phyloP scores from a whole-genome alignment of 2,888 invertebrate genomes.

The Stegana nigrithorax region DNA sequence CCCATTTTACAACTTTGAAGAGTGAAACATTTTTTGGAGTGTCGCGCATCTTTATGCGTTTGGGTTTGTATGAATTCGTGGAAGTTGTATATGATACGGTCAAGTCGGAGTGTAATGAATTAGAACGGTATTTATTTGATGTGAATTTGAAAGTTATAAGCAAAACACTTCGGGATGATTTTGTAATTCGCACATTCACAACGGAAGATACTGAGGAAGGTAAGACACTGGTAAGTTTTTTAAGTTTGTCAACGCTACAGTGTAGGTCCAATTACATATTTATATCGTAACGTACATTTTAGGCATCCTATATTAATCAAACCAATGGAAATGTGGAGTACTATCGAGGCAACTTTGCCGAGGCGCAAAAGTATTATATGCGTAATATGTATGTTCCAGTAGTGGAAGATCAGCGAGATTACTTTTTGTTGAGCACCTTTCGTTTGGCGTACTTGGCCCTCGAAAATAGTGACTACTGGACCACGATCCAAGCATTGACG shows the following conservation, averaged over 20 bases:
- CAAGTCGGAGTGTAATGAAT: constrained; percentile 29
- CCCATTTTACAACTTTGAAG: constrained; percentile 17
- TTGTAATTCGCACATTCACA: not conserved
- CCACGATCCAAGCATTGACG: constrained; percentile 30
- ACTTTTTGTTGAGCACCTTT: constrained; percentile 37
- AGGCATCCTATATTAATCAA: constrained; percentile 38
- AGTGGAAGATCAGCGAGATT: constrained; percentile 20
- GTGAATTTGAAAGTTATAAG: constrained; percentile 43
- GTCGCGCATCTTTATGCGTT: constrained; percentile 36
- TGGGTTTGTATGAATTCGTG: constrained; percentile 55
- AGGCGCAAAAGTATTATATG: constrained; percentile 40
- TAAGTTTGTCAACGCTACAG: too few relatives aligned
- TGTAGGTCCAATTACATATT: too few relatives aligned
- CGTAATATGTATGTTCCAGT: not conserved
- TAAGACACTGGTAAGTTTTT: constrained; percentile 27
- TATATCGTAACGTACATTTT: too few relatives aligned
- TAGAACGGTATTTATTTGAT: constrained; percentile 47
- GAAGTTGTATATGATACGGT: constrained; percentile 45
- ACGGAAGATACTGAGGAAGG: not conserved
- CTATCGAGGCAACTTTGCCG: constrained; percentile 24
- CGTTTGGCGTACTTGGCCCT: constrained; percentile 43
- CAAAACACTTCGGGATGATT: constrained; percentile 27
- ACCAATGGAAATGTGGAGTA: constrained; percentile 55
- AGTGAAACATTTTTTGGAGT: constrained; percentile 33
- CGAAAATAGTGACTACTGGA: constrained; percentile 27